Base-by-base conservation (phyloP, 2,797 vertebrate genomes). In the Bryconaethiops microstoma region DNA sequence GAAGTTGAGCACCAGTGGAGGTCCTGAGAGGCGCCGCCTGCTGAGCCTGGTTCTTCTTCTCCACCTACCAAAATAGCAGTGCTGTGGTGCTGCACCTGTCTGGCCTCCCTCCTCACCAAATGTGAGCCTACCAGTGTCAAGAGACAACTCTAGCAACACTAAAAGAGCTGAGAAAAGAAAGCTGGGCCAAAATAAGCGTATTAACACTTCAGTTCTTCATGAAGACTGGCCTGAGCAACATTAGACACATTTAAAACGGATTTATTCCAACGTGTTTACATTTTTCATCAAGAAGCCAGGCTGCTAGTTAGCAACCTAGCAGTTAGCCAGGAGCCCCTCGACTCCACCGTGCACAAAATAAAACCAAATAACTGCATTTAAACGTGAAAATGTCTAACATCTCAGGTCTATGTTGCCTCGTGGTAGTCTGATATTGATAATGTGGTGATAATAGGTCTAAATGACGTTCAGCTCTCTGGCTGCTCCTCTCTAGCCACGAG, bases 21-120 rank as follows among this genome's bases (percentile, higher is more conserved):
- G 16, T 35, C 19, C n/a, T 23, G 21, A 52, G 50, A 25, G 8
- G 19, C 62, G 62, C 62, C 62, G 39, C 50, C 13, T 57, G 50
- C 6, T 55, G 29, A 65, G 16, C 63, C 39, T 40, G 35, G 40
- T 19, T 7, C 39, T 65, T 13, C 81, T 10, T 10, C 71, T 82
- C 86, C 74, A 84, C 83, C 82, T 88, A 94, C 93, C 83, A 92
- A 95, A 95, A 95, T 94, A 95, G 94, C 82, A 82, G 86, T 85
- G 84, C 84, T 50, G 79, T 68, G 73, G 0, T 60, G 42, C 12
- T 40, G 89, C 94, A 95, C 94, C 94, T 94, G 94, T 94, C 90
- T 83, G 80, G 79, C 90, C 87, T 87, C 85, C 92, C 92, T 88
- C 48, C 17, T 73, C 64, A 85, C 81, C 78, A 87, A 85, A 90